Base-by-base conservation (phyloP, 2,888 invertebrate species). In the Campopleginae sp. region DNA sequence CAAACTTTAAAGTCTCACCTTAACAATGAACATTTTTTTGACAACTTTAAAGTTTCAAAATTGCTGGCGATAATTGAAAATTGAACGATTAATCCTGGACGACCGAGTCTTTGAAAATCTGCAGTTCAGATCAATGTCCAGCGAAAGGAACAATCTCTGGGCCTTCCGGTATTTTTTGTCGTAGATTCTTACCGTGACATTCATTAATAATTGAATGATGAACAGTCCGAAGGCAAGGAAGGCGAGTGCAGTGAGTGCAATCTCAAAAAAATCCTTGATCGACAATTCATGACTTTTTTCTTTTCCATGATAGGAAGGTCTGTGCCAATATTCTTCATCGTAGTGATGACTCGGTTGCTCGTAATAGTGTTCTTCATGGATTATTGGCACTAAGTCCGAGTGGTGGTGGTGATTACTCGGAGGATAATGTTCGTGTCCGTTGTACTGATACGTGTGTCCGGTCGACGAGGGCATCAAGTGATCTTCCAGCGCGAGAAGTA, bases 221-320 rank as follows among this genome's bases (percentile, higher is more conserved):
- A 98, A 98, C 94, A 97, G 95, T 44, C 97, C 97, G 89, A 98
- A 98, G 0, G 97, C 96, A 12, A 97, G 93, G 90, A 97, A 97
- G 0, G 97, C 97, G 51, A 98, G 94, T 0, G 97, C 97, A 0
- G 97, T 97, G 33, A 97, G 94, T 0, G 97, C 97, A 84, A 97
- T 96, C 85, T 98, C 97, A 89, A 97, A 97, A 54, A 98, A 95
- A 88, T 97, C 96, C 12, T 95, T 95, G 33, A 97, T 92, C 0
- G 96, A 95, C 31, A 97, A 94, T 10, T 96, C 96, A 85, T 96
- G 94, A 8, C 94, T 93, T 81, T 95, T 95, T 0, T 92, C 92
- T 92, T 94, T 95, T 68, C 91, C 89, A 84, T 94, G 92, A 44
- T 94, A 92, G 0, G 92, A 89, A 17, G 91, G 88, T 77, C 84